These are phyloP conservation scores for Leucozona laternaria DNA, from an alignment of 2,888 invertebrate genomes.

Conservation along the genomic window DNA sequence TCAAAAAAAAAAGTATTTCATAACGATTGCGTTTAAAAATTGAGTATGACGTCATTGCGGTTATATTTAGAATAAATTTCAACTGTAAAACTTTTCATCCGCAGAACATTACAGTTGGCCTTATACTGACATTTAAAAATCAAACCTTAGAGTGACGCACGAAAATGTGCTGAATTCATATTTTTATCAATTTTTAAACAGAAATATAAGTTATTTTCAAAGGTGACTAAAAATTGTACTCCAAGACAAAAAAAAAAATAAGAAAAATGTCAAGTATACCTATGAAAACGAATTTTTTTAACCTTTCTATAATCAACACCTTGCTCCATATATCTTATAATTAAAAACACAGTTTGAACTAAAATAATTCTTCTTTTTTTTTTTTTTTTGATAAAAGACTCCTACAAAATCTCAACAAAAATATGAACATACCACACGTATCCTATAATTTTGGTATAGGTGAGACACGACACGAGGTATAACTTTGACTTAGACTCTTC, in stretches of 20 bases:
- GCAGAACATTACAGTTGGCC: background rate
- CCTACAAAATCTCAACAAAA: constrained; percentile 20
- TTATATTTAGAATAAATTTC: background rate
- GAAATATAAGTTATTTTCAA: background rate
- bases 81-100: background rate
- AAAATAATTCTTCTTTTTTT: background rate
- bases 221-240: background rate
- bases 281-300: background rate
- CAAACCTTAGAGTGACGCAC: background rate
- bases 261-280: background rate
- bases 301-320: background rate
- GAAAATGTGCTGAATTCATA: constrained; percentile 1
- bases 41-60: background rate
- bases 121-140: constrained; percentile 2
- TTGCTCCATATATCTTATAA: constrained; percentile 1
- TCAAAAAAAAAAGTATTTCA: background rate
- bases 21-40: background rate
- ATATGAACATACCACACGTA: constrained; percentile 15
- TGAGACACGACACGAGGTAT: constrained; percentile 11
- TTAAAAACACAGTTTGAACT: background rate
- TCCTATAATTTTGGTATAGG: constrained; percentile 17
- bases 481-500: constrained; percentile 48
- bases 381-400: background rate
- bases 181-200: background rate
- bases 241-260: background rate